Percentiles rank a stretch among this genome's conserved stretches.
Evolutionary conservation across 2,888 invertebrate genomes (phyloP).

Genomic region (Rugalucina vietnamica): DNA sequence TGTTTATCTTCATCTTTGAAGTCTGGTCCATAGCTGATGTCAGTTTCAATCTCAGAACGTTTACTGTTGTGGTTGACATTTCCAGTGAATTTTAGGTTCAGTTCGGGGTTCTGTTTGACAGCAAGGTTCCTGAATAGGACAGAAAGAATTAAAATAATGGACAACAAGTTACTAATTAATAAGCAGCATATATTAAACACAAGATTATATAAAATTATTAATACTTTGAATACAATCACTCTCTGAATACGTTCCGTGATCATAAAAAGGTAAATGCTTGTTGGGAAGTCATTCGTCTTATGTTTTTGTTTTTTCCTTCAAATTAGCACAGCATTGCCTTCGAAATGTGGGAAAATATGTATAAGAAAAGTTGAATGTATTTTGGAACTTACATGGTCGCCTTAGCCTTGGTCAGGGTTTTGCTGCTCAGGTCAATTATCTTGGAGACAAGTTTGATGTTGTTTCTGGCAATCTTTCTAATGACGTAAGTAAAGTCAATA

Average conservation of each 20-base stretch:
- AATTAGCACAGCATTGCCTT: neutral
- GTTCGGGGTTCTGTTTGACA: constrained; percentile 50
- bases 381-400: constrained; percentile 66
- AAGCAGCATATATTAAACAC: no score
- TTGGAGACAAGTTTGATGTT: constrained; percentile 68
- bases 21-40: constrained; percentile 62
- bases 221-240: no score
- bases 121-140: constrained; percentile 61
- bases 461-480: constrained; percentile 64
- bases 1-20: constrained; percentile 60
- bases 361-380: neutral
- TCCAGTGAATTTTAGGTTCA: constrained; percentile 52
- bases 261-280: neutral
- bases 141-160: no score
- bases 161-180: no score
- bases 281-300: neutral
- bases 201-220: no score
- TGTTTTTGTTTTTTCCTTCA: neutral
- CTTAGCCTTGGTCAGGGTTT: constrained; percentile 62
- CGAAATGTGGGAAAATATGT: no score
- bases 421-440: constrained; percentile 65
- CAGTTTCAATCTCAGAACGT: constrained; percentile 56
- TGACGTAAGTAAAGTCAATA: constrained; percentile 63
- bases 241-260: no score
- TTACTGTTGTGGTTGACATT: constrained; percentile 63